Percentiles rank a stretch among this genome's conserved stretches.
Evolutionary conservation across 2,888 invertebrate species (phyloP).

Genomic region (Luffia ferchaultella): DNA sequence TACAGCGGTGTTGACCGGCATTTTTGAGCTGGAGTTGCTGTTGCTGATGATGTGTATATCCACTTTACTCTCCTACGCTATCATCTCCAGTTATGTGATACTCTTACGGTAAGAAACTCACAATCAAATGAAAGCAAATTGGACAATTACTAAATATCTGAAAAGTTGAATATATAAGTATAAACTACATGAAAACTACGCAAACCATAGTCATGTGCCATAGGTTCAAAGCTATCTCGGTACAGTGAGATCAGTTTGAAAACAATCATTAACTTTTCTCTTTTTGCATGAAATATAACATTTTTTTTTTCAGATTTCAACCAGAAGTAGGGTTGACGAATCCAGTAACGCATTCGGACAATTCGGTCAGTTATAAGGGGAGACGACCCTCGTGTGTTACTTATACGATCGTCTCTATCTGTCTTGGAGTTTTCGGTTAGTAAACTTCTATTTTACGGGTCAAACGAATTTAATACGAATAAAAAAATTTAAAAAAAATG

Average conservation of each 20-base stretch:
- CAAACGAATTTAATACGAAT: too few relatives aligned
- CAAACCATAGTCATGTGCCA: too few relatives aligned
- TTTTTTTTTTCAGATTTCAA: conserved; percentile 31
- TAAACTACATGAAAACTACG: too few relatives aligned
- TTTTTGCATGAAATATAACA: too few relatives aligned
- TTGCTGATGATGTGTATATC: conserved; percentile 90
- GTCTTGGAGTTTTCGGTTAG: conserved; percentile 35
- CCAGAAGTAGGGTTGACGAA: conserved; percentile 21
- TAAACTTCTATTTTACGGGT: too few relatives aligned
- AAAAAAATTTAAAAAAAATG: too few relatives aligned
- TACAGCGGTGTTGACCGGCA: conserved; percentile 77
- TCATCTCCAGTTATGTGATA: conserved; percentile 86
- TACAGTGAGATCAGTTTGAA: too few relatives aligned
- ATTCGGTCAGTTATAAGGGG: conserved; percentile 29
- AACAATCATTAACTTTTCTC: too few relatives aligned
- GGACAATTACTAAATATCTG: background rate
- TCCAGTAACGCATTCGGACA: conserved; percentile 22
- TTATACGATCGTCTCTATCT: conserved; percentile 25
- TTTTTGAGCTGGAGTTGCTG: conserved; percentile 80
- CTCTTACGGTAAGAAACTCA: conserved; percentile 69
- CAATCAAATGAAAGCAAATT: conserved; percentile 12
- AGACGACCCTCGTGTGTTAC: conserved; percentile 24
- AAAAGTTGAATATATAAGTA: too few relatives aligned
- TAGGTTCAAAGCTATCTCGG: too few relatives aligned
- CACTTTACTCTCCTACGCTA: conserved; percentile 83